Base-by-base conservation (phyloP, 2,113 vertebrate species). In the Chauna torquata region DNA sequence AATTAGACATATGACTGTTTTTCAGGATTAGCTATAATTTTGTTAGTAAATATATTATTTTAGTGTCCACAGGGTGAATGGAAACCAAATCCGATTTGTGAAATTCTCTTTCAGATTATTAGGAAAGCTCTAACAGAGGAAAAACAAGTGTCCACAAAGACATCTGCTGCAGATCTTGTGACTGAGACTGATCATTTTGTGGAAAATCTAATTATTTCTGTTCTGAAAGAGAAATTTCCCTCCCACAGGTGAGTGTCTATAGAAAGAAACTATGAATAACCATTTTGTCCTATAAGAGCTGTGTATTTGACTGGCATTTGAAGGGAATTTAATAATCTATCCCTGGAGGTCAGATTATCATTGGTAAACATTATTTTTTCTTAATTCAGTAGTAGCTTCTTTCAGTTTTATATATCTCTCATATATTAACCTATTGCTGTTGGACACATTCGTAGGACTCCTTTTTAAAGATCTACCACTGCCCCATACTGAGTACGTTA, bases 151-250 rank as follows among this genome's bases (percentile, higher is more conserved):
- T 98, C 98, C 27, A 99, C 98, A 44, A 99, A 99, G 96, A 99
- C 98, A 28, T 98, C 99, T 30, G 98, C 98, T 34, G 98, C 97
- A 38, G 99, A 99, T 87, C 98, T 99, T 8, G 99, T 99, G 80
- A 99, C 99, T 9, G 99, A 99, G 96, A 98, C 99, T 3, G 99
- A 99, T 92, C 98, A 98, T 71, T 97, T 98, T 47, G 99, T 99
- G 82, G 99, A 99, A 95, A 98, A 99, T 22, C 91, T 99, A 50
- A 99, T 99, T 79, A 98, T 99, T 94, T 99, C 98, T 72, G 98
- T 98, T 64, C 96, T 99, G 86, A 98, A 97, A 50, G 97, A 98
- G 80, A 98, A 97, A 86, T 99, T 98, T 98, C 99, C 99, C 47
- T 98, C 98, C 24, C 99, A 99, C 97, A 98, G 98, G 99, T 99